phyloP scores from a whole-genome alignment of 2,797 vertebrate species.

The Acridotheres tristis region DNA sequence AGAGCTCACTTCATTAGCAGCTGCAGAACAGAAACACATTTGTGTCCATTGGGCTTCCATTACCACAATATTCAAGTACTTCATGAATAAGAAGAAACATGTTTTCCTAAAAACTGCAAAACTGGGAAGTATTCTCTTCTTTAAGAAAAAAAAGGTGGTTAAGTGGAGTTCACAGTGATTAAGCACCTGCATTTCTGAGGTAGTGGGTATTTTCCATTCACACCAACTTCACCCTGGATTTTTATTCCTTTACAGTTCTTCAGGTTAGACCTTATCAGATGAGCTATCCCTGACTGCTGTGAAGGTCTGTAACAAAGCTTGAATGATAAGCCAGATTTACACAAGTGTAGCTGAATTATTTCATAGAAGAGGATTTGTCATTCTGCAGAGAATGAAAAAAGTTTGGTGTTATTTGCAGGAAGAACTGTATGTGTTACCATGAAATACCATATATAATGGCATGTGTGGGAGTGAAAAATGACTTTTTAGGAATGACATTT shows the following conservation, averaged over 20 bases:
- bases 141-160: rapidly evolving
- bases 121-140: neutral
- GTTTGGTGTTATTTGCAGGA: neutral
- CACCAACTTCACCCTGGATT: neutral
- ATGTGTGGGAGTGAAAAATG: neutral
- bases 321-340: neutral
- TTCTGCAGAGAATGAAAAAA: neutral
- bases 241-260: neutral
- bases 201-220: neutral
- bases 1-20: neutral
- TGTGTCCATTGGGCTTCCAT: neutral
- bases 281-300: neutral
- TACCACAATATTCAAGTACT: neutral
- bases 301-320: neutral
- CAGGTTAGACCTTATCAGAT: neutral
- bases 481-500: neutral
- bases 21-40: neutral
- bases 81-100: neutral
- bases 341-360: neutral
- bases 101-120: neutral
- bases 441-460: neutral
- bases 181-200: neutral
- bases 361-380: neutral
- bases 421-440: neutral
- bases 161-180: neutral